A percentile compares a stretch with the other conserved stretches of the same genome.
Conservation (phyloP, 2,888 invertebrate genomes). For the Lithophane semibrunnea region DNA sequence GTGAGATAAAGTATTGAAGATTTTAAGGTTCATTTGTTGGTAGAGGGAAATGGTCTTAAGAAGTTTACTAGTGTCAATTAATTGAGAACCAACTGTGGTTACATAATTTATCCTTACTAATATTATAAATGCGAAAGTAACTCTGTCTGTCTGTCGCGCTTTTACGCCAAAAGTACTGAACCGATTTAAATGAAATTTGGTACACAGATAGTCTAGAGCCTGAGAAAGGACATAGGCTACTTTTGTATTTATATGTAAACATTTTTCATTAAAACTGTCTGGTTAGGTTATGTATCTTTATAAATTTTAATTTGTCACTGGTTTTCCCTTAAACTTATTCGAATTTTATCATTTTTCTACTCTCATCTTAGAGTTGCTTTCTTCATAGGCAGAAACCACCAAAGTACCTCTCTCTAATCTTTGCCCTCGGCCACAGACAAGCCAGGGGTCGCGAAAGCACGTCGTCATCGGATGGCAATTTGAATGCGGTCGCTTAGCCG, state of each 20-base stretch:
- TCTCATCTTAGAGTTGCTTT: neutral
- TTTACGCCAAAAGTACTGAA: too few species aligned
- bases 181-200: too few species aligned
- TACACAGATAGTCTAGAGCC: too few species aligned
- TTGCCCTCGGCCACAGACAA: conserved; percentile 81
- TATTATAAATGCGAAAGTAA: too few species aligned
- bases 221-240: too few species aligned
- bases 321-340: neutral
- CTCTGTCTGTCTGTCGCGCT: too few species aligned
- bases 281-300: neutral
- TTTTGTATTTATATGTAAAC: neutral
- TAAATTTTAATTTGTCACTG: neutral
- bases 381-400: conserved; percentile 46
- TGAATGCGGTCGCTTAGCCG: conserved; percentile 90
- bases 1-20: neutral
- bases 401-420: conserved; percentile 54
- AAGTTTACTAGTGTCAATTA: neutral
- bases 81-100: neutral
- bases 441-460: conserved; percentile 89
- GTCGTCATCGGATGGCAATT: conserved; percentile 89
- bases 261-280: neutral
- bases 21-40: neutral
- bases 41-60: neutral
- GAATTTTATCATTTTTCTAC: neutral
- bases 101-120: neutral